Evolutionary conservation across 2,888 invertebrate species (phyloP), one percentile per base, ranked within the genome.

Genomic region (Alsophila aescularia): DNA sequence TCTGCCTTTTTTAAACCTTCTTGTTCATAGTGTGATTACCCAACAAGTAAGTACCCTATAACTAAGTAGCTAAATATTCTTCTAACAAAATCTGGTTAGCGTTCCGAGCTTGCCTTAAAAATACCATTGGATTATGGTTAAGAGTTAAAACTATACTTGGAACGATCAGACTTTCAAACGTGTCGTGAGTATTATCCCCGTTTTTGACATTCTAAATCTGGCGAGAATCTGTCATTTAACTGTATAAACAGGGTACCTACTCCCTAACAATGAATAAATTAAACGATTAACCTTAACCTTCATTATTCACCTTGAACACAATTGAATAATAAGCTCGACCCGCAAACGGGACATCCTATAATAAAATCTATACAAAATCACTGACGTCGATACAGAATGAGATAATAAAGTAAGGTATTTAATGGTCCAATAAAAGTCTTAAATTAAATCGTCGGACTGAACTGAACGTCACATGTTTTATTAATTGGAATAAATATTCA

Each of bases 291-390:
- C 73, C 69, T 70, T 66, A 50, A 69, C 69, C 67, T 73, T 70
- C 53, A 54, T 54, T 51, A 53, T 51, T 67, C 42, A 68, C 75
- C 67, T 71, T 67, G 67, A 62, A 64, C 53, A 54, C 55, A 72
- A 77, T 72, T 73, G 72, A 67, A 73, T 72, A 67, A 77, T 70
- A 52, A n/a, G 56, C 16, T 15, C 43, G 47, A 27, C 39, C 62
- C 57, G 58, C 51, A 66, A 62, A 52, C 24, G 62, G 66, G 51
- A 70, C 68, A 59, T 73, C 72, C 71, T 56, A 57, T 61, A 54
- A 61, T 62, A 58, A 51, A 36, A 64, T 73, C 61, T 50, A 31
- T 29, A 37, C 32, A 7, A 52, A 29, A 52, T 48, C 31, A 42
- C 31, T 37, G 42, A 48, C 35, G 53, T 35, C 37, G 29, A 35